Base-by-base conservation (phyloP, 2,113 vertebrate species). In the Diphyllodes magnificus region DNA sequence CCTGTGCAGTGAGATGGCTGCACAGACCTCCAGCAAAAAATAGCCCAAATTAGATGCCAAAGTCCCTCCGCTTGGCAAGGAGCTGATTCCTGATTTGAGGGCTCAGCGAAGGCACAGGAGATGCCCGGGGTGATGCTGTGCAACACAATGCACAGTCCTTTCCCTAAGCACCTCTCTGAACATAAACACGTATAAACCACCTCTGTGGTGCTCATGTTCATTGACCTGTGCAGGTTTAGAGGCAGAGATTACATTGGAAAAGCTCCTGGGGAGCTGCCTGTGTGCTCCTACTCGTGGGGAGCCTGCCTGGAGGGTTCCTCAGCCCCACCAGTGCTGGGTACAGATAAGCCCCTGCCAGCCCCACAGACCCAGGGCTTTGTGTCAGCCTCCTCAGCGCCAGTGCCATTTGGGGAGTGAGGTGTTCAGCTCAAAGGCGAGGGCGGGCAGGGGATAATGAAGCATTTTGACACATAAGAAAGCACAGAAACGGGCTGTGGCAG, bases 381-480 rank as follows among this genome's bases (percentile, higher is more conserved):
- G 63, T 7, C 6, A 68, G 23, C 35, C 63, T 65, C 56, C 71
- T 44, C 4, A 0, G 42, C 35, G 72, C 28, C 77, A 64, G 84
- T 17, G 2, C 28, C 13, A 0, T 47, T 68, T 51, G 49, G n/a
- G 64, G 51, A 87, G 6, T 5, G 11, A 88, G 47, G 71, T 51
- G 47, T 63, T 94, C 54, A 72, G 66, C 91, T 86, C 61, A 6
- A 27, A 70, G 83, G 61, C 30, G 13, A 82, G 90, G 93, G 93
- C 10, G 30, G 90, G 82, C 87, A 90, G 88, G 76, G 61, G 39
- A 47, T 92, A 93, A 93, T 93, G 90, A 94, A 92, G 92, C 93
- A 44, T 94, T 95, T 80, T 94, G 92, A 94, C 88, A 95, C 42
- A 24, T 65, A 85, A 88, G 54, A 93, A 94, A 70, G 82, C 88